Base-by-base conservation (phyloP, 2,113 vertebrate species). In the Vulpes ferrilata region DNA sequence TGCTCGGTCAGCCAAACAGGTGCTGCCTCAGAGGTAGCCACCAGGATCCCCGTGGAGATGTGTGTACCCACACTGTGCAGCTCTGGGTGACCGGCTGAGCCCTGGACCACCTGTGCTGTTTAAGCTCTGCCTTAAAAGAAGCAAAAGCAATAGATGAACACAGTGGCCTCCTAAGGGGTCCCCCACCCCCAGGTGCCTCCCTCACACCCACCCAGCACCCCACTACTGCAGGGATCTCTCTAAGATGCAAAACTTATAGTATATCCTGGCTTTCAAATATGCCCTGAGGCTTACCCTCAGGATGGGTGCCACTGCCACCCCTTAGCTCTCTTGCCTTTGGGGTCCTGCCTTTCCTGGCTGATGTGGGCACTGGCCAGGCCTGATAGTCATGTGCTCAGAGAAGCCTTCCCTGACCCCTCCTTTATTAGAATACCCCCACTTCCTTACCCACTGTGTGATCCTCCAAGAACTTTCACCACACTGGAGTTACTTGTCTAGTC, bases 151-250 rank as follows among this genome's bases (percentile, higher is more conserved):
- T 1, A 15, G 43, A 25, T 13, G 7, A 12, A 8, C 35, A 11
- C 25, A 13, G 57, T 2, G 5, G 17, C 78, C 76, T 81, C 65
- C 57, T 13, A 1, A 11, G 12, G 82, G 35, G 2, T 5, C 32
- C 55, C 9, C 0, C 38, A 25, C 1, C 17, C 35, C 19, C 0
- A 0, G 17, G 23, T 8, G 1, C 43, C 38, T n/a, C 60, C 62
- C 32, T 5, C 17, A 0, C 0, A 3, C 0, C 11, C 30, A 0
- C 55, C n/a, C 38, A n/a, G 25, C 35, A 13, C 53, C 55, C 59
- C 12, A 2, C 0, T 13, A n/a, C 38, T 48, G 3, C 53, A 30
- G 90, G 10, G 12, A 13, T 19, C 78, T 13, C 55, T 22, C 57
- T 73, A 11, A 25, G 64, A 35, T 1, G 1, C 57, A 7, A 9